Evolutionary conservation across 2,113 vertebrate species (phyloP).

Genomic region (Salvelinus alpinus): DNA sequence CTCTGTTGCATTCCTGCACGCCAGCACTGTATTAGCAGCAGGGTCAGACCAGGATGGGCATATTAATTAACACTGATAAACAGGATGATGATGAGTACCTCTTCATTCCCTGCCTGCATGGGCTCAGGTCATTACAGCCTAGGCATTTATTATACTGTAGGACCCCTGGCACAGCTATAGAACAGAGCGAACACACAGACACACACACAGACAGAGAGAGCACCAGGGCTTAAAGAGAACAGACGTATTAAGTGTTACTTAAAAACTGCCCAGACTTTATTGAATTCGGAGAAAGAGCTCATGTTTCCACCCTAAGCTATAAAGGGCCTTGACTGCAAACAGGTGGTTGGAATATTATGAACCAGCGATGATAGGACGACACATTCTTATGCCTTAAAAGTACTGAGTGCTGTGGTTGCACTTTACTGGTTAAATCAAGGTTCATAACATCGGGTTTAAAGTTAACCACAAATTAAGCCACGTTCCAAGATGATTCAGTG

Average conservation of each 20-base stretch:
- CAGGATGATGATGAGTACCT: slow-evolving; percentile 29
- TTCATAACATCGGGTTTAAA: slow-evolving; percentile 4
- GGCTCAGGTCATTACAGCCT: background rate
- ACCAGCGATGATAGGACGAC: background rate
- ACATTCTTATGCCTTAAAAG: slow-evolving; percentile 18
- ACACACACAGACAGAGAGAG: too few relatives aligned
- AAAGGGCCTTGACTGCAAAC: too few relatives aligned
- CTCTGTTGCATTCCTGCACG: slow-evolving; percentile 43
- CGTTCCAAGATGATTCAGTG: background rate
- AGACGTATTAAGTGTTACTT: background rate
- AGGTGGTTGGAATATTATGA: too few relatives aligned
- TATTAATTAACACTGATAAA: too few relatives aligned
- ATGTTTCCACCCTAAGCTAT: slow-evolving; percentile 8
- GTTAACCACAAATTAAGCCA: too few relatives aligned
- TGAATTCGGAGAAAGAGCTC: background rate
- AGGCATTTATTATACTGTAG: background rate
- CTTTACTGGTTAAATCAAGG: background rate
- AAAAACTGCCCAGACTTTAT: background rate
- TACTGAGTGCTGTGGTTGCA: background rate
- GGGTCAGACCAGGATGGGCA: too few relatives aligned
- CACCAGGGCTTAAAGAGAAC: too few relatives aligned
- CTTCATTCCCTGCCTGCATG: background rate
- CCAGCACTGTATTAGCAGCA: background rate
- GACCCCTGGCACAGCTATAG: slow-evolving; percentile 1
- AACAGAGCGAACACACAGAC: too few relatives aligned